Conservation (phyloP, 2,888 invertebrate species). For the Mythimna ferrago region DNA sequence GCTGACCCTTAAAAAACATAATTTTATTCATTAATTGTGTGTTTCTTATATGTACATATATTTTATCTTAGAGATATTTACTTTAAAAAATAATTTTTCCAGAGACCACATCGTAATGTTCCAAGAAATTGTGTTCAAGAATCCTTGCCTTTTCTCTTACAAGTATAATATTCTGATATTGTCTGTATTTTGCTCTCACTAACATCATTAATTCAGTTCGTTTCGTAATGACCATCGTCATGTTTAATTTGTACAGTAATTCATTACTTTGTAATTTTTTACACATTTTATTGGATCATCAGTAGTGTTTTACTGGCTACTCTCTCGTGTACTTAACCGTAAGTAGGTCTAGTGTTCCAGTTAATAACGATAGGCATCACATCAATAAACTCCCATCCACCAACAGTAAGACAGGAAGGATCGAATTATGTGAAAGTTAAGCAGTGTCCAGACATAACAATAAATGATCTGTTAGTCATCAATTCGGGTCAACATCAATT, state of each 20-base stretch:
- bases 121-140: constrained; percentile 84
- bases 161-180: constrained; percentile 72
- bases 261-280: not conserved
- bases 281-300: not conserved
- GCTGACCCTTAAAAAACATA: too few relatives aligned
- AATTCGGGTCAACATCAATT: too few relatives aligned
- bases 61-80: not conserved
- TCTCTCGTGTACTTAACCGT: not conserved
- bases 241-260: not conserved
- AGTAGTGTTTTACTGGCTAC: not conserved
- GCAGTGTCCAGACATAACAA: too few relatives aligned
- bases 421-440: too few relatives aligned
- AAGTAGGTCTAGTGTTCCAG: not conserved
- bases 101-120: constrained; percentile 79
- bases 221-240: not conserved
- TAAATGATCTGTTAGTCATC: too few relatives aligned
- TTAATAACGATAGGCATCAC: not conserved
- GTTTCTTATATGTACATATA: too few relatives aligned
- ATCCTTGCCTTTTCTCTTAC: constrained; percentile 82
- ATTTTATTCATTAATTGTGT: too few relatives aligned
- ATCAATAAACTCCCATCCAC: not conserved
- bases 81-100: constrained; percentile 52
- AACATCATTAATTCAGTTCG: not conserved
- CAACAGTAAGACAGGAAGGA: too few relatives aligned
- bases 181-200: constrained; percentile 39